A percentile compares a stretch with the other conserved stretches of the same genome.
These are phyloP conservation scores for Protula sp. DNA, from an alignment of 2,888 invertebrate species.

Conservation along the genomic window DNA sequence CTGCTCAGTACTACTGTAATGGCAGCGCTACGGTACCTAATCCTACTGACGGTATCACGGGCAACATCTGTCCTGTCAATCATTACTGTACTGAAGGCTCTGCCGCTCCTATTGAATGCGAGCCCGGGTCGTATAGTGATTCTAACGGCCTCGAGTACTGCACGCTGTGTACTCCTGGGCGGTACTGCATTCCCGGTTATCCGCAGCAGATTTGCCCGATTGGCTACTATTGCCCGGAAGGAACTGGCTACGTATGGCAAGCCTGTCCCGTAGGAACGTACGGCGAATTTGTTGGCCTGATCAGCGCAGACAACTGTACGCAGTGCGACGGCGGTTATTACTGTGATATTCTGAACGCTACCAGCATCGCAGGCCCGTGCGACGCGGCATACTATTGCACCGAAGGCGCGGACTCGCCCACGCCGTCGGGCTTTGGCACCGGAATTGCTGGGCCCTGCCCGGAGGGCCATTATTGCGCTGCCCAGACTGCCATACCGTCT, in stretches of 20 bases:
- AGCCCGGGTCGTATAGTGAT: conserved; percentile 38
- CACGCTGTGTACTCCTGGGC: conserved; percentile 35
- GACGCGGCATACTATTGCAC: conserved; percentile 43
- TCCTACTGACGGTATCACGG: conserved; percentile 35
- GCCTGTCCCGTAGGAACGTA: conserved; percentile 45
- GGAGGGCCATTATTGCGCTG: conserved; percentile 40
- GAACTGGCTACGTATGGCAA: conserved; percentile 41
- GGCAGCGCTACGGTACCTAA: conserved; percentile 36
- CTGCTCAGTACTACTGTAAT: conserved; percentile 44
- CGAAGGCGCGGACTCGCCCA: conserved; percentile 33
- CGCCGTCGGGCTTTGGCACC: conserved; percentile 24
- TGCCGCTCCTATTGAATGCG: conserved; percentile 35
- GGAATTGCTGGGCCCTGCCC: conserved; percentile 44
- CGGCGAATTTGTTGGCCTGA: conserved; percentile 32
- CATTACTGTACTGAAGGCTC: conserved; percentile 45
- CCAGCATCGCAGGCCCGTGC: conserved; percentile 39
- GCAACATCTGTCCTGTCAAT: conserved; percentile 39
- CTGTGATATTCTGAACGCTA: conserved; percentile 37
- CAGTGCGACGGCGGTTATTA: conserved; percentile 44
- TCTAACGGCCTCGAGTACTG: conserved; percentile 32
- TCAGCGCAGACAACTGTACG: conserved; percentile 37
- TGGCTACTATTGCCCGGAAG: conserved; percentile 46
- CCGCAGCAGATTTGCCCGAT: conserved; percentile 38
- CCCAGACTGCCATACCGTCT: conserved; percentile 34
- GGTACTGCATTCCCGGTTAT: conserved; percentile 37